phyloP scores from a whole-genome alignment of 2,888 invertebrate species.

The Coremacera marginata region DNA sequence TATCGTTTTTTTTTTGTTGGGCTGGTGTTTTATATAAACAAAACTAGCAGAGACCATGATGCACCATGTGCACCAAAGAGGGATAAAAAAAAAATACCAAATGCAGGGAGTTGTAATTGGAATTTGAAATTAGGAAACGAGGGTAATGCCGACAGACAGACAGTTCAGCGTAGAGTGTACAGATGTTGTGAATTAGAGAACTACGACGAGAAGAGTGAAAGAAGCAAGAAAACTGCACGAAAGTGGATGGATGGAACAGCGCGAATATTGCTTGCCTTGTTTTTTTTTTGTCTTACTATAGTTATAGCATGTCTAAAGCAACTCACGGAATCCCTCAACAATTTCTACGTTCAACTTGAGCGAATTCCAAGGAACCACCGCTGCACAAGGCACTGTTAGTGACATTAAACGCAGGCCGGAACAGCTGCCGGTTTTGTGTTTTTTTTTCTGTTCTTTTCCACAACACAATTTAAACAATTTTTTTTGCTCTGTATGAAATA shows the following conservation, averaged over 20 bases:
- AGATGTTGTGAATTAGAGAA: constrained; percentile 7
- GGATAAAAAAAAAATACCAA: background rate
- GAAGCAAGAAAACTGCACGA: background rate
- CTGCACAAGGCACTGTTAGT: background rate
- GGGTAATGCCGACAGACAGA: background rate
- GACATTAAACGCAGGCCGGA: background rate
- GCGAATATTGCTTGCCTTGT: background rate
- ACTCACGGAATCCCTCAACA: background rate
- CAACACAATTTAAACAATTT: background rate
- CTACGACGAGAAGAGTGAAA: background rate
- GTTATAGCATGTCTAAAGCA: background rate
- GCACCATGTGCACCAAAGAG: constrained; percentile 32
- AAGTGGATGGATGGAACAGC: background rate
- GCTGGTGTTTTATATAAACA: constrained; percentile 8
- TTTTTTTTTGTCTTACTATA: background rate
- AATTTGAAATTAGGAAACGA: constrained; percentile 51
- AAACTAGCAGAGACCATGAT: background rate
- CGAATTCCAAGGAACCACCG: background rate
- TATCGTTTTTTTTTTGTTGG: constrained; percentile 9
- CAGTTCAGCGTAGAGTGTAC: background rate
- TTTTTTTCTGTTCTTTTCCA: background rate
- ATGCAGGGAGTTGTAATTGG: constrained; percentile 42
- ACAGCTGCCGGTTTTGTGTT: constrained; percentile 16
- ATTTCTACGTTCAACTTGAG: constrained; percentile 3
- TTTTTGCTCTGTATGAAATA: constrained; percentile 39